phyloP scores from a whole-genome alignment of 2,113 vertebrate species.

The Spilogale gracilis region DNA sequence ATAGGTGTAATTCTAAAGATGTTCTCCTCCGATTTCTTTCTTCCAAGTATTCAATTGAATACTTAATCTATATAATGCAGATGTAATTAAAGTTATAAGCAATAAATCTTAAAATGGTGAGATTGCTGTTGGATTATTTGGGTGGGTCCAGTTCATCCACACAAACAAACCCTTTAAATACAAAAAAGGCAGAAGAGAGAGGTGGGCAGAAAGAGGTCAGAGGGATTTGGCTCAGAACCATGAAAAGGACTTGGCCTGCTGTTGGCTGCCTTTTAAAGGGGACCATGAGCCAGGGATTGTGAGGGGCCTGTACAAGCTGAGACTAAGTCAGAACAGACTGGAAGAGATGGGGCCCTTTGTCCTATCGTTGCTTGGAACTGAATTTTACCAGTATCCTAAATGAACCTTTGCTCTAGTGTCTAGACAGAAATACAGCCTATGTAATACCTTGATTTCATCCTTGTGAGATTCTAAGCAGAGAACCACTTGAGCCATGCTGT shows the following conservation, averaged over 20 bases:
- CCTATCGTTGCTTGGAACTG: neutral
- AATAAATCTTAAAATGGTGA: constrained; percentile 15
- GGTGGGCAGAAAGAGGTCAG: neutral
- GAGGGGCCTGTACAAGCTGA: neutral
- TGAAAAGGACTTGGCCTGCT: neutral
- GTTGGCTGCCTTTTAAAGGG: neutral
- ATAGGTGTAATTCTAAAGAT: constrained; percentile 5
- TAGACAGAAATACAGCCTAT: neutral
- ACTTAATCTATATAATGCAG: neutral
- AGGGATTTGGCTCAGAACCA: neutral
- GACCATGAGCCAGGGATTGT: neutral
- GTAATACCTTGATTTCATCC: constrained; percentile 16
- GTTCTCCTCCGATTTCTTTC: neutral
- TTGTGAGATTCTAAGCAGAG: constrained; percentile 24
- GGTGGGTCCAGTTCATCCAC: neutral
- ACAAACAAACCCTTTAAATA: neutral
- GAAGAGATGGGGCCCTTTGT: neutral
- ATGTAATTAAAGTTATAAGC: neutral
- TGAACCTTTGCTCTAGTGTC: neutral
- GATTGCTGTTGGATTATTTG: constrained; percentile 12
- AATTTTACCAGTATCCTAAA: constrained; percentile 4
- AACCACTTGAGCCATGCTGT: neutral
- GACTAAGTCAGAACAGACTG: neutral
- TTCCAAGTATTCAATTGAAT: neutral
- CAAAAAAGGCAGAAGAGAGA: neutral